phyloP scores from a whole-genome alignment of 2,888 invertebrate species.

The Drosophila mimica region DNA sequence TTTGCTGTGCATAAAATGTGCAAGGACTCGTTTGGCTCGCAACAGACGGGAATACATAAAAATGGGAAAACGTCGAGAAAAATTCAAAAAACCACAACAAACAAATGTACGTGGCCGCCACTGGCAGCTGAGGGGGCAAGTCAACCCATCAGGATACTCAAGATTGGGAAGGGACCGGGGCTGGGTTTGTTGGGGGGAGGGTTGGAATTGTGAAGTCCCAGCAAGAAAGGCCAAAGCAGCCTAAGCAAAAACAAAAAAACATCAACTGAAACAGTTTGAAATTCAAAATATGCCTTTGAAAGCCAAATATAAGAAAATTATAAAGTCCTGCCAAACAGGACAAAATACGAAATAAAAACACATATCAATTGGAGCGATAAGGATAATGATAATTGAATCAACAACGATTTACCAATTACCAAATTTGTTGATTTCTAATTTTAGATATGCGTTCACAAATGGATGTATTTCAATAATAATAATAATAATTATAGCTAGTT shows the following conservation, averaged over 20 bases:
- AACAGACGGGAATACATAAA: conserved; percentile 16
- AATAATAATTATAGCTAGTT: not conserved
- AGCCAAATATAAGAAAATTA: not conserved
- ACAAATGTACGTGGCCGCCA: conserved; percentile 26
- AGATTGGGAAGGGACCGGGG: fast-evolving
- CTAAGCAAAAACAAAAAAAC: not conserved
- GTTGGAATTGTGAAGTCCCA: not conserved
- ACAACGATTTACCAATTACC: not conserved
- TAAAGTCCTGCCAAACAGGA: conserved; percentile 7
- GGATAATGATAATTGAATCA: not conserved
- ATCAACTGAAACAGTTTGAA: conserved; percentile 12
- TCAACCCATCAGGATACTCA: not conserved
- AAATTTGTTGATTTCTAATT: not conserved
- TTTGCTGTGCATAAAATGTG: conserved; percentile 24
- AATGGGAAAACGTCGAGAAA: conserved; percentile 13
- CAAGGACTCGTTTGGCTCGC: conserved; percentile 23
- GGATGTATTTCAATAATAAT: not conserved
- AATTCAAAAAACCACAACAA: conserved; percentile 43
- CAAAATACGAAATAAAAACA: not conserved
- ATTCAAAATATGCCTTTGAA: conserved; percentile 8
- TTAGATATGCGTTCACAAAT: not conserved
- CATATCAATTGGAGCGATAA: not conserved
- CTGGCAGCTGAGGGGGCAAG: not conserved
- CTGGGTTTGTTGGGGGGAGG: too few species aligned
- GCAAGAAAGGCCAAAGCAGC: not conserved